phyloP scores from a whole-genome alignment of 2,888 invertebrate genomes.

The Melieria picta region DNA sequence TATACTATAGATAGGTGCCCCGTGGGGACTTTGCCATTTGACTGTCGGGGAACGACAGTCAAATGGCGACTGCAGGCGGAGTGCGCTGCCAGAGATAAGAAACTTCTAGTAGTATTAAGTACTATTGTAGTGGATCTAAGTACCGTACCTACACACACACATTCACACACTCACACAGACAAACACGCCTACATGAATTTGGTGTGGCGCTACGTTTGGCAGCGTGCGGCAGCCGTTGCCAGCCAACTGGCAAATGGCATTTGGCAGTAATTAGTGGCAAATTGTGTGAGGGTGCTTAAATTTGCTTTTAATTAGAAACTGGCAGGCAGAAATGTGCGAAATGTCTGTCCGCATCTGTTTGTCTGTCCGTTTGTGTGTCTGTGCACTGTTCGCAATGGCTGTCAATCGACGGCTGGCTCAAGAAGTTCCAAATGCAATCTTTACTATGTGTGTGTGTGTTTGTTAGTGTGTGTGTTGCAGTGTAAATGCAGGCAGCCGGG shows the following conservation, averaged over 20 bases:
- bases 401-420: constrained; percentile 4
- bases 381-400: constrained; percentile 17
- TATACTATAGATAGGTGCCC: no score
- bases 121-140: constrained; percentile 26
- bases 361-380: neutral
- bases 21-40: no score
- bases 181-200: neutral
- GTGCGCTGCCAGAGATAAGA: constrained; percentile 16
- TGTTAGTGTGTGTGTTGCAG: constrained; percentile 5
- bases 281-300: constrained; percentile 41
- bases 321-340: constrained; percentile 27
- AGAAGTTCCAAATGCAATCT: constrained; percentile 10
- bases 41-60: no score
- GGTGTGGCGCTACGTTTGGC: neutral
- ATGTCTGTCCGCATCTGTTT: neutral
- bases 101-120: constrained; percentile 29
- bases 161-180: neutral
- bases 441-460: neutral
- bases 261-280: constrained; percentile 47
- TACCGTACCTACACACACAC: neutral
- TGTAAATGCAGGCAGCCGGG: neutral
- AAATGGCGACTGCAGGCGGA: no score
- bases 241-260: constrained; percentile 35
- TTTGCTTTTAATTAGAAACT: constrained; percentile 43
- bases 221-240: neutral